Percentiles rank a stretch among this genome's conserved stretches.
These are phyloP conservation scores for Pantelozetes paolii DNA, from an alignment of 2,888 invertebrate genomes.

Conservation along the genomic window DNA sequence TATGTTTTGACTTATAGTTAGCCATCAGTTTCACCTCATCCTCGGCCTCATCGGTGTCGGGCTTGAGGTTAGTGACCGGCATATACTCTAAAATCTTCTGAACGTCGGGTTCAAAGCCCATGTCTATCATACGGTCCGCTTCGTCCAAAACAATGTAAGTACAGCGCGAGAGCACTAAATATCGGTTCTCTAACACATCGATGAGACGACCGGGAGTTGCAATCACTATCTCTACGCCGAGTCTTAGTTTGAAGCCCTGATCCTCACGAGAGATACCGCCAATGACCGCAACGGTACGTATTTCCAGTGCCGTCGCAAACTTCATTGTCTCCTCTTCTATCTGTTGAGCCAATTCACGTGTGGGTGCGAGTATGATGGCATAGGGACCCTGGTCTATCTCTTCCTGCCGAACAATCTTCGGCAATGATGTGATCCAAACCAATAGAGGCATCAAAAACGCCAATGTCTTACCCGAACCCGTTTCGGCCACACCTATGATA, in stretches of 20 bases:
- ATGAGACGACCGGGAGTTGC: conserved; percentile 99
- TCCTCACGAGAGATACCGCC: conserved; percentile 85
- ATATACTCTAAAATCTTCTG: conserved; percentile 96
- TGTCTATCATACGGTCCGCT: conserved; percentile 99
- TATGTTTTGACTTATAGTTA: conserved; percentile 92
- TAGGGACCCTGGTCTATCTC: conserved; percentile 75
- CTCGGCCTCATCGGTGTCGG: conserved; percentile 96
- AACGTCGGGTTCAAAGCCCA: conserved; percentile 96
- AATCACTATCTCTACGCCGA: conserved; percentile 99
- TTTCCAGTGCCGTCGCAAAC: conserved; percentile 87
- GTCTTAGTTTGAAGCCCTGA: conserved; percentile 89
- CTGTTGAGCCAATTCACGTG: conserved; percentile 98
- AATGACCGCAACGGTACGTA: conserved; percentile 95
- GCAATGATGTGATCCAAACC: conserved; percentile 90
- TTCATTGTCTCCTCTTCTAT: conserved; percentile 98
- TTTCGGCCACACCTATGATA: conserved; percentile 99
- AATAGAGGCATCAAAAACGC: conserved; percentile 95
- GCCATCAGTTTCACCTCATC: conserved; percentile 82
- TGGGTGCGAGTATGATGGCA: conserved; percentile 97
- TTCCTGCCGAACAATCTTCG: conserved; percentile 76
- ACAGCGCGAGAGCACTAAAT: conserved; percentile 91
- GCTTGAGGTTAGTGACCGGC: conserved; percentile 96
- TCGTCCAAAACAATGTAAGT: conserved; percentile 81
- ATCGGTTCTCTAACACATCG: conserved; percentile 96
- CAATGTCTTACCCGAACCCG: conserved; percentile 96